Percentiles rank a stretch among this genome's conserved stretches.
phyloP scores from a whole-genome alignment of 2,888 invertebrate genomes.

The Neoscelio sp. region DNA sequence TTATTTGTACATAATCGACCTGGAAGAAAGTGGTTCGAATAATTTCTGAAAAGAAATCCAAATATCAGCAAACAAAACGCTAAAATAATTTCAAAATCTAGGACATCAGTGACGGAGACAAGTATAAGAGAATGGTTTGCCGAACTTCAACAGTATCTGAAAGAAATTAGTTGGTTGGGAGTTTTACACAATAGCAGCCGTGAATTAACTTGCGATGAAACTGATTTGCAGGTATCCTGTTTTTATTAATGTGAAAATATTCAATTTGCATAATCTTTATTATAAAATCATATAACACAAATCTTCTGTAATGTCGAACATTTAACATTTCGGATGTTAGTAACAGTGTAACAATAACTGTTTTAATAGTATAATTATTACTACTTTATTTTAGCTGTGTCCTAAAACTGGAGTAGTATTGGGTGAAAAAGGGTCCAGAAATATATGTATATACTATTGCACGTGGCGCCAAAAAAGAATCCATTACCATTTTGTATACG shows the following conservation, averaged over 20 bases:
- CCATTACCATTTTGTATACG: conserved; percentile 65
- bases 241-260: background rate
- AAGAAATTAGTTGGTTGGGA: conserved; percentile 51
- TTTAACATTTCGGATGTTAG: no score
- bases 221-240: conserved; percentile 64
- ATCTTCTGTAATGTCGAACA: no score
- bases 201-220: conserved; percentile 27
- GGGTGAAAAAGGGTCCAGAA: conserved; percentile 57
- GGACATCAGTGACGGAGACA: conserved; percentile 70
- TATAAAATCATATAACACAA: no score
- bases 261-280: background rate
- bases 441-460: conserved; percentile 67
- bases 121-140: conserved; percentile 69
- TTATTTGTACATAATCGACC: conserved; percentile 69
- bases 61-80: conserved; percentile 68
- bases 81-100: conserved; percentile 68
- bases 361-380: no score
- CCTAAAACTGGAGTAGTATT: conserved; percentile 66
- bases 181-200: conserved; percentile 49
- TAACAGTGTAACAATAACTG: no score
- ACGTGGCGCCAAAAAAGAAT: conserved; percentile 65
- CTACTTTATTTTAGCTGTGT: conserved; percentile 41
- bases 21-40: conserved; percentile 70
- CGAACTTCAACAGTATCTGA: conserved; percentile 60
- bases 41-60: conserved; percentile 72